phyloP scores from a whole-genome alignment of 1,140 invertebrate genomes.

The Cepaea nemoralis region DNA sequence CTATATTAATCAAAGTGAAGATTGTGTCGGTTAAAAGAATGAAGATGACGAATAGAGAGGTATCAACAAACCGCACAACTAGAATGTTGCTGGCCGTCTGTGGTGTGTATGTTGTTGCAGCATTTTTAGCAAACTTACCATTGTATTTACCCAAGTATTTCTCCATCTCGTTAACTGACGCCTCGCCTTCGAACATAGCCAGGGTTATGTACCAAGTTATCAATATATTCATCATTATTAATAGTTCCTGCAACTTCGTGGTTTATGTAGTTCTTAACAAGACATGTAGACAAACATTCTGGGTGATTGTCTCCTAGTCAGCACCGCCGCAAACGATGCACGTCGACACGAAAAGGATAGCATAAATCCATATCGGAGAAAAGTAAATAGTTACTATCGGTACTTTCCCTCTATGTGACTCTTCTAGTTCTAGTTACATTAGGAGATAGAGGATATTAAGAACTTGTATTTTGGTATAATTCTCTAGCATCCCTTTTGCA shows the following conservation, averaged over 20 bases:
- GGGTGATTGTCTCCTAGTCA: too few relatives aligned
- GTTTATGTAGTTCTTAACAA: conserved; percentile 23
- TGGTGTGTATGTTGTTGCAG: not conserved
- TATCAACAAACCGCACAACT: conserved; percentile 19
- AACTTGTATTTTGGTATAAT: too few relatives aligned
- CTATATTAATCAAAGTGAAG: conserved; percentile 9
- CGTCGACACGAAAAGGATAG: too few relatives aligned
- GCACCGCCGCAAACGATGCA: too few relatives aligned
- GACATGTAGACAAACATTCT: conserved; percentile 2
- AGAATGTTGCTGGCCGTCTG: conserved; percentile 33
- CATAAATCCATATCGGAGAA: too few relatives aligned
- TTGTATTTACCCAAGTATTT: not conserved
- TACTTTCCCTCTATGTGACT: too few relatives aligned
- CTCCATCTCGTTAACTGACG: not conserved
- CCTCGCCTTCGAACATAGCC: not conserved
- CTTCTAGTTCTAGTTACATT: too few relatives aligned
- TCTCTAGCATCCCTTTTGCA: too few relatives aligned
- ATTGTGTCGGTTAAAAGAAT: not conserved
- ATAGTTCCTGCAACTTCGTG: conserved; percentile 30
- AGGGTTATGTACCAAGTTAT: conserved; percentile 22
- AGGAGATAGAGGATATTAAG: too few relatives aligned
- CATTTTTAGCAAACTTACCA: not conserved
- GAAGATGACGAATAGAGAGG: conserved; percentile 17
- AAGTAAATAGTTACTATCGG: too few relatives aligned
- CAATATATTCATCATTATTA: not conserved